Percentiles rank a stretch among this genome's conserved stretches.
Evolutionary conservation across 2,888 invertebrate species (phyloP).

Genomic region (Cremastinae sp.): DNA sequence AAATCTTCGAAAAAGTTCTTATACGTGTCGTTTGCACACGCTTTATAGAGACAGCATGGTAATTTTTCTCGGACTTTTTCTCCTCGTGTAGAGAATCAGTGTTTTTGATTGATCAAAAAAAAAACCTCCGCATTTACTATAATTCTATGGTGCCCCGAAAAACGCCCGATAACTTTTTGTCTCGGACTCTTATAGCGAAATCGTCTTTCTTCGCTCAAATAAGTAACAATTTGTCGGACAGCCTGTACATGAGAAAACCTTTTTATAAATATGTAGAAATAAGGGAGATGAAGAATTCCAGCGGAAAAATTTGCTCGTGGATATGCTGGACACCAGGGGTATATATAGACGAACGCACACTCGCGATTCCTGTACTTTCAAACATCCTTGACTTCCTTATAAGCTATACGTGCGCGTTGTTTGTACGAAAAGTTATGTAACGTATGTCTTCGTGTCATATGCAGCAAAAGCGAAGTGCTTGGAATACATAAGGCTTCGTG

Average conservation of each 20-base stretch:
- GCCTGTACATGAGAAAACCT: background rate
- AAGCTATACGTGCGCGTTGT: conserved; percentile 55
- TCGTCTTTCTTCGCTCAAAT: too few species aligned
- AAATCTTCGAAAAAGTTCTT: too few species aligned
- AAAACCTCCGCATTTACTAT: too few species aligned
- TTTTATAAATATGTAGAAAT: conserved; percentile 1
- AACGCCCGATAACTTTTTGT: too few species aligned
- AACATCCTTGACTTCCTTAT: conserved; percentile 80
- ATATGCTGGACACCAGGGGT: conserved; percentile 34
- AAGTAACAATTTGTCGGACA: background rate
- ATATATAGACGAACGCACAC: conserved; percentile 1
- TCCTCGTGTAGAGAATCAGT: too few species aligned
- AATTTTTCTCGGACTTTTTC: too few species aligned
- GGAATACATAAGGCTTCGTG: conserved; percentile 2
- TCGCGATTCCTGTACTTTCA: conserved; percentile 72
- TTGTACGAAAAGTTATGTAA: conserved; percentile 76
- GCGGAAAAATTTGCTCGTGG: conserved; percentile 41
- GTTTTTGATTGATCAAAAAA: too few species aligned
- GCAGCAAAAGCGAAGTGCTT: conserved; percentile 12
- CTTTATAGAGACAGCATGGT: too few species aligned
- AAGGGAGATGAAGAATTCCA: conserved; percentile 43
- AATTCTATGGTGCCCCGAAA: too few species aligned
- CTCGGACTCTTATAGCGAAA: too few species aligned
- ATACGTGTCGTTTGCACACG: too few species aligned
- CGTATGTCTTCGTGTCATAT: conserved; percentile 45